A percentile compares a stretch with the other conserved stretches of the same genome.
phyloP scores from a whole-genome alignment of 2,113 vertebrate species.

The Gymnarchus niloticus region DNA sequence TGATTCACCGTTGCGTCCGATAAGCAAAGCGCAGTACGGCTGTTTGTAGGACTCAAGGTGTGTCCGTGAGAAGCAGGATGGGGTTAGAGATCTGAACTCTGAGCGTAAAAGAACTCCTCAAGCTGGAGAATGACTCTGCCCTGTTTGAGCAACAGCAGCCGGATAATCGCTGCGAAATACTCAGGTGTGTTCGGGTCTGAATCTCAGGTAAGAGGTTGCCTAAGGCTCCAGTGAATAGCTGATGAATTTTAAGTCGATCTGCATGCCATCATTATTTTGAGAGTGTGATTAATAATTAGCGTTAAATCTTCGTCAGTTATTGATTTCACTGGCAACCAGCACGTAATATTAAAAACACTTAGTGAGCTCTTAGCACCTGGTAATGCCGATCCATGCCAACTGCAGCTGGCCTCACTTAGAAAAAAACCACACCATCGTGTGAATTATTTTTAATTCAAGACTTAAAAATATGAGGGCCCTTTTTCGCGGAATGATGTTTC shows the following conservation, averaged over 20 bases:
- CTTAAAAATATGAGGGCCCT: neutral
- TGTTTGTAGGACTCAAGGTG: slow-evolving; percentile 8
- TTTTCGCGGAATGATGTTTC: neutral
- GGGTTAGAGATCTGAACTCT: neutral
- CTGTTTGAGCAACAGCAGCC: neutral
- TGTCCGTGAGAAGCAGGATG: neutral
- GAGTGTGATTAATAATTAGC: neutral
- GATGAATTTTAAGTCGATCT: neutral
- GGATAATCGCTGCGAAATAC: neutral
- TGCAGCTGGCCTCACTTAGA: neutral
- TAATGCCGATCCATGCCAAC: neutral
- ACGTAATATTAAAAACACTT: neutral
- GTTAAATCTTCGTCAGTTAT: neutral
- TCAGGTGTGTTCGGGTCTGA: neutral
- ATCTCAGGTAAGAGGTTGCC: neutral
- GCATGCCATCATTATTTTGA: neutral
- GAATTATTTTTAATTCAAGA: neutral
- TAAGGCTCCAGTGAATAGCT: neutral
- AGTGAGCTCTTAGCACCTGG: neutral
- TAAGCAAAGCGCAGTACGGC: neutral
- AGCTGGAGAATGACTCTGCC: neutral
- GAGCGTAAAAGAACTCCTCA: neutral
- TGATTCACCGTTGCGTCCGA: neutral
- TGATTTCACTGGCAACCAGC: neutral
- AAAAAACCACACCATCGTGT: neutral